These are phyloP conservation scores for Lasiurus cinereus DNA, from an alignment of 2,113 vertebrate species.

Conservation along the genomic window DNA sequence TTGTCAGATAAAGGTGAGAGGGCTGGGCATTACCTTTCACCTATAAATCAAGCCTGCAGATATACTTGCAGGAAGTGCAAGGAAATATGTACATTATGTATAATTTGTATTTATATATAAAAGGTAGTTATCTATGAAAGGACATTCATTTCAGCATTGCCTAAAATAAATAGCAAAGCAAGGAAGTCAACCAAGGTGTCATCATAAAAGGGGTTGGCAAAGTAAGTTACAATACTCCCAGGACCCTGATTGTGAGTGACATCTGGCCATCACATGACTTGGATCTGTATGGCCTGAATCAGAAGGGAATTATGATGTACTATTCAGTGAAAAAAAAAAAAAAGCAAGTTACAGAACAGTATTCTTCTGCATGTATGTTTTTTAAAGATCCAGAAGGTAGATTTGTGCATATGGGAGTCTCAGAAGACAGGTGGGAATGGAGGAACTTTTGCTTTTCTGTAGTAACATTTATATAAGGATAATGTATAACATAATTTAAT, in stretches of 20 bases:
- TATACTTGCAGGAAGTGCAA: background rate
- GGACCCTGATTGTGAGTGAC: background rate
- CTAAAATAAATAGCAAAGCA: background rate
- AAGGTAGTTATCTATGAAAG: background rate
- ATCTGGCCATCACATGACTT: background rate
- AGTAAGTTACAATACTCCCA: background rate
- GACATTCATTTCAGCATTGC: slow-evolving; percentile 1
- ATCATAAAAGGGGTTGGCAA: background rate
- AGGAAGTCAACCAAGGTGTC: background rate
- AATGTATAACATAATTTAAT: background rate
- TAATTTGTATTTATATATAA: background rate
- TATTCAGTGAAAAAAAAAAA: background rate
- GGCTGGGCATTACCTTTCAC: background rate
- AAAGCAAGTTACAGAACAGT: background rate
- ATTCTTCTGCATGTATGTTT: background rate
- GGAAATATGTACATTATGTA: background rate
- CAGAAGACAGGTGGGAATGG: background rate
- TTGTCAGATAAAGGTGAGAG: background rate
- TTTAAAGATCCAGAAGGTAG: background rate
- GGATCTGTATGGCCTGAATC: background rate
- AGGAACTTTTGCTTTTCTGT: background rate
- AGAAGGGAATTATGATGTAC: background rate
- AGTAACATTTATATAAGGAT: background rate
- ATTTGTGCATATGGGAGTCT: background rate
- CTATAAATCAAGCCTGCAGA: background rate